A percentile compares a stretch with the other conserved stretches of the same genome.
phyloP scores from a whole-genome alignment of 2,888 invertebrate species.

The Aphrophora alni region DNA sequence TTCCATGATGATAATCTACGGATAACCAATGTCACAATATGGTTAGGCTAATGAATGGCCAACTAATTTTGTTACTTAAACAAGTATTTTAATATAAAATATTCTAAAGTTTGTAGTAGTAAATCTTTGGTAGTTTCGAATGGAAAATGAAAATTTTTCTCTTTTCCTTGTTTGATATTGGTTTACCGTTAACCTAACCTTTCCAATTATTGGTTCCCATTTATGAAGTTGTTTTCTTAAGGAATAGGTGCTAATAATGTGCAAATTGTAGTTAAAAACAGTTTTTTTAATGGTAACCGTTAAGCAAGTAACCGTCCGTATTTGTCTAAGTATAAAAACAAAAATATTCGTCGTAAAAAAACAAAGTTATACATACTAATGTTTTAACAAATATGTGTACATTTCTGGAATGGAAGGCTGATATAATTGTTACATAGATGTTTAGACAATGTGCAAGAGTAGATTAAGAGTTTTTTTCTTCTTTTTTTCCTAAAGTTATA shows the following conservation, averaged over 20 bases:
- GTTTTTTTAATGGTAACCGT: not conserved
- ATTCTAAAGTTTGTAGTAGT: too few relatives aligned
- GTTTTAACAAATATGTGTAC: not conserved
- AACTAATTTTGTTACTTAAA: too few relatives aligned
- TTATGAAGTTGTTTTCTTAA: not conserved
- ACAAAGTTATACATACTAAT: not conserved
- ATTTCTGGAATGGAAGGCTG: slow-evolving; percentile 35
- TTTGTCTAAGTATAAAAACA: slow-evolving; percentile 1
- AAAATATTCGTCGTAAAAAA: not conserved
- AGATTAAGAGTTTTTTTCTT: slow-evolving; percentile 35
- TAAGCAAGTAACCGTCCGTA: slow-evolving; percentile 6
- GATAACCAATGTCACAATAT: too few relatives aligned
- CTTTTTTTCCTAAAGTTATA: not conserved
- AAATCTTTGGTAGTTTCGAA: too few relatives aligned
- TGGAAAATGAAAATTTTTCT: too few relatives aligned
- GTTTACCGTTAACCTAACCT: not conserved
- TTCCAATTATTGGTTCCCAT: not conserved
- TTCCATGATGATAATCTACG: too few relatives aligned
- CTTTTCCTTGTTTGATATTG: too few relatives aligned
- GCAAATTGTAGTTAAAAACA: not conserved
- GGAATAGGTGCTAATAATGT: slow-evolving; percentile 4
- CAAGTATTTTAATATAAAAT: too few relatives aligned
- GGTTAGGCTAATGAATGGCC: too few relatives aligned
- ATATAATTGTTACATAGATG: slow-evolving; percentile 25
- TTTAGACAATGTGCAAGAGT: slow-evolving; percentile 34